phyloP scores from a whole-genome alignment of 2,888 invertebrate genomes.

The Drosophila ezoana region DNA sequence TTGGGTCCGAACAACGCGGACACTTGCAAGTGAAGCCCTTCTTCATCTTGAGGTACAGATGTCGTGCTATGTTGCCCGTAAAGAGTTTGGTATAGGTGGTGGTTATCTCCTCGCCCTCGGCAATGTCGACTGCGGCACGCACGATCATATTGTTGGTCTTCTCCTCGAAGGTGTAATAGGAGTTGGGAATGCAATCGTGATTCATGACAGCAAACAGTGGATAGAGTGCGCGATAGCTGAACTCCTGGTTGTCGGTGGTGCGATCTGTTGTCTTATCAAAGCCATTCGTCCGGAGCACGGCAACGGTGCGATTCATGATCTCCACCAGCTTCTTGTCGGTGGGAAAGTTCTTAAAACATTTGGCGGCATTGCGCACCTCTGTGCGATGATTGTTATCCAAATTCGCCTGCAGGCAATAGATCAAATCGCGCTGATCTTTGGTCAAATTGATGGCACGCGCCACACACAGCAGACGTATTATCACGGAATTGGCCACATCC shows the following conservation, averaged over 20 bases:
- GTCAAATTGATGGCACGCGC: constrained; percentile 82
- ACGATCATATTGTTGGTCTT: constrained; percentile 87
- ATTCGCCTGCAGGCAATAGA: constrained; percentile 84
- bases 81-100: constrained; percentile 90
- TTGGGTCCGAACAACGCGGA: constrained; percentile 89
- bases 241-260: constrained; percentile 79
- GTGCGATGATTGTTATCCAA: constrained; percentile 82
- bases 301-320: constrained; percentile 83
- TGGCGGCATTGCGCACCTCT: constrained; percentile 82
- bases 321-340: constrained; percentile 82
- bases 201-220: constrained; percentile 89
- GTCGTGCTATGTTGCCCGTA: constrained; percentile 89
- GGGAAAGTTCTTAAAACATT: constrained; percentile 83
- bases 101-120: constrained; percentile 89
- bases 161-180: constrained; percentile 88
- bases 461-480: constrained; percentile 81
- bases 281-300: constrained; percentile 84
- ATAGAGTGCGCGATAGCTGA: constrained; percentile 88
- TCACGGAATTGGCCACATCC: constrained; percentile 82
- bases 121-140: constrained; percentile 87
- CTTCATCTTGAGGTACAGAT: constrained; percentile 87
- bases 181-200: constrained; percentile 91
- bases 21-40: constrained; percentile 90
- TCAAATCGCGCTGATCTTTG: constrained; percentile 81
- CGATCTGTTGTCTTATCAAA: constrained; percentile 83